Evolutionary conservation across 2,888 invertebrate genomes (phyloP).

Genomic region (Brachyptera putata): DNA sequence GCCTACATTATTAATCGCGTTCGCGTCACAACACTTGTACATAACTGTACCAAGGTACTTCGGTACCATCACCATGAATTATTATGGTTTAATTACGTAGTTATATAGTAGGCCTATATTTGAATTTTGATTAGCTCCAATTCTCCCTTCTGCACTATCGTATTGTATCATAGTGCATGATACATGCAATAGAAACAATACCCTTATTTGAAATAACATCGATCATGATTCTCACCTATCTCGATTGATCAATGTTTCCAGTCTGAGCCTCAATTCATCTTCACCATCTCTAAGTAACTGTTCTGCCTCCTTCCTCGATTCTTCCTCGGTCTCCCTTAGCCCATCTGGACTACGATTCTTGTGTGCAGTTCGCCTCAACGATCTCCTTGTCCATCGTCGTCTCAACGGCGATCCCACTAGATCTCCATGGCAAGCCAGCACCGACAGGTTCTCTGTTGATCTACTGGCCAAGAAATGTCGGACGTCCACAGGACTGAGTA

Average conservation of each 20-base stretch:
- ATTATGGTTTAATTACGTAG: no score
- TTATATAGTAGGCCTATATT: no score
- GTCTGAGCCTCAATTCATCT: conserved; percentile 40
- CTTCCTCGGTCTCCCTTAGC: conserved; percentile 29
- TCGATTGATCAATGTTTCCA: conserved; percentile 39
- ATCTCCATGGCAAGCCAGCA: conserved; percentile 34
- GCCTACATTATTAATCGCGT: no score
- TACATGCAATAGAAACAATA: no score
- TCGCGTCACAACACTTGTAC: no score
- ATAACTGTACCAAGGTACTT: no score
- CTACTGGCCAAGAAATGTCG: conserved; percentile 46
- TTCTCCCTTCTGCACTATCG: no score
- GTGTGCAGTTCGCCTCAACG: conserved; percentile 36
- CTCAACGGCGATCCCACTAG: conserved; percentile 43
- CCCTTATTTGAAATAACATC: no score
- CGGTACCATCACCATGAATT: no score
- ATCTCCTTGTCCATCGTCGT: conserved; percentile 42
- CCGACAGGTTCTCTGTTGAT: conserved; percentile 46
- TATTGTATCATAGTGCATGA: no score
- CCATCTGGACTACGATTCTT: conserved; percentile 29
- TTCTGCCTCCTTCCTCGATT: conserved; percentile 37
- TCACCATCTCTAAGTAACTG: conserved; percentile 39
- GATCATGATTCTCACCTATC: conserved; percentile 38
- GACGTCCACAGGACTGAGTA: conserved; percentile 47
- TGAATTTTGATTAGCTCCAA: no score